A percentile compares a stretch with the other conserved stretches of the same genome.
phyloP scores from a whole-genome alignment of 1,140 invertebrate genomes.

The Micrasema minimum region DNA sequence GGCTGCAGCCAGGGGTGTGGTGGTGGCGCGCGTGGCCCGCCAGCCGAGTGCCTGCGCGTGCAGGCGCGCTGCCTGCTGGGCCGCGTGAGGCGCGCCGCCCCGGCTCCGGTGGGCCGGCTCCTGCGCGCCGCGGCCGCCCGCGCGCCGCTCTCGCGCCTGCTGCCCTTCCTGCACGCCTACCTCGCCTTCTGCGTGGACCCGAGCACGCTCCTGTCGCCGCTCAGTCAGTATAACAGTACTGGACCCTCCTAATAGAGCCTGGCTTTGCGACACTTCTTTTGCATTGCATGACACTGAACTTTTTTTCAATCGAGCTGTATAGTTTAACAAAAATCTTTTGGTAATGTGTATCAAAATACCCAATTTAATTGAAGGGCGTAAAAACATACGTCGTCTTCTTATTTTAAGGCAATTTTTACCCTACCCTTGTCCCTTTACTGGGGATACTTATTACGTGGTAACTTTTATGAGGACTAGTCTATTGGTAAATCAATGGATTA shows the following conservation, averaged over 20 bases:
- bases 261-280: too few species aligned
- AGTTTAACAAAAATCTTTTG: too few species aligned
- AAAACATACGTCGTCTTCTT: too few species aligned
- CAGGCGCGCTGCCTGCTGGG: constrained; percentile 87
- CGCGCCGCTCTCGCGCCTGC: constrained; percentile 81
- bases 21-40: constrained; percentile 83
- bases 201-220: constrained; percentile 81
- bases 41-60: constrained; percentile 88
- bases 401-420: too few species aligned
- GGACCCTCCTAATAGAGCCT: too few species aligned
- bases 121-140: constrained; percentile 82
- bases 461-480: too few species aligned
- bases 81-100: constrained; percentile 76
- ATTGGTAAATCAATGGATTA: too few species aligned
- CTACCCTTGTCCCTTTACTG: too few species aligned
- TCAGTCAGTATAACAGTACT: constrained; percentile 74
- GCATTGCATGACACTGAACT: too few species aligned
- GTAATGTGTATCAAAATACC: too few species aligned
- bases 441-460: too few species aligned
- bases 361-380: neutral
- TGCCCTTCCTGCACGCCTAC: constrained; percentile 96
- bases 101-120: constrained; percentile 81
- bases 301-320: too few species aligned
- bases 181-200: constrained; percentile 95
- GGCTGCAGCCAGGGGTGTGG: constrained; percentile 92